Evolutionary conservation across 1,140 invertebrate genomes (phyloP).

Genomic region (Globodera ellingtonae): DNA sequence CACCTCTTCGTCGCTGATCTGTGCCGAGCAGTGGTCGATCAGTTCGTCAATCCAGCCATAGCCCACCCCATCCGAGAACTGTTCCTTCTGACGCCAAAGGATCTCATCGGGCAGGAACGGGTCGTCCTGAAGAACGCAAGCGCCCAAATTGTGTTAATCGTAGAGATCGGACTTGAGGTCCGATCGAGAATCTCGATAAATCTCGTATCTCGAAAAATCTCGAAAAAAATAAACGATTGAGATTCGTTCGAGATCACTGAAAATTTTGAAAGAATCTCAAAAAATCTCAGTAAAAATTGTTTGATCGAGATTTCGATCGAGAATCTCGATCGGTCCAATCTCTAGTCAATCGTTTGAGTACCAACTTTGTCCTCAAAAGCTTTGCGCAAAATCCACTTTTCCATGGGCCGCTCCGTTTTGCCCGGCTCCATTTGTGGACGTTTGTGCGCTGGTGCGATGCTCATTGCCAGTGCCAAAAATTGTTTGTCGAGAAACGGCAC

Average conservation of each 20-base stretch:
- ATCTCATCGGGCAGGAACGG: slow-evolving; percentile 61
- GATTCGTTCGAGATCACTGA: no score
- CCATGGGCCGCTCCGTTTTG: slow-evolving; percentile 42
- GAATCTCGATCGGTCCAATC: slow-evolving; percentile 29
- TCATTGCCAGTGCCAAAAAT: slow-evolving; percentile 58
- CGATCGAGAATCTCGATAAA: no score
- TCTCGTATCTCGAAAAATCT: no score
- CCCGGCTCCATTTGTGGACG: slow-evolving; percentile 45
- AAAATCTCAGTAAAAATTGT: slow-evolving; percentile 9
- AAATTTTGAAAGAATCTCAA: no score
- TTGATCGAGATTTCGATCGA: background rate
- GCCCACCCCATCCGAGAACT: slow-evolving; percentile 65
- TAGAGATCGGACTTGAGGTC: no score
- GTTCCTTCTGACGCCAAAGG: slow-evolving; percentile 64
- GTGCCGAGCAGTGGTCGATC: slow-evolving; percentile 48
- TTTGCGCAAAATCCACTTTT: slow-evolving; percentile 61
- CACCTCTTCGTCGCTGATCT: slow-evolving; percentile 60
- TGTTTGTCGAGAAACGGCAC: slow-evolving; percentile 64
- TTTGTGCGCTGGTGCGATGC: slow-evolving; percentile 50
- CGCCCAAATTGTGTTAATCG: no score
- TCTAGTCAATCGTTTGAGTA: no score
- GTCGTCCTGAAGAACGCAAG: slow-evolving; percentile 46
- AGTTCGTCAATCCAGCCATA: slow-evolving; percentile 64
- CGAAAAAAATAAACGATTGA: no score
- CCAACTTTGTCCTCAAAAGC: slow-evolving; percentile 59